Conservation (phyloP, 2,888 invertebrate genomes). For the Bombylius discolor region DNA sequence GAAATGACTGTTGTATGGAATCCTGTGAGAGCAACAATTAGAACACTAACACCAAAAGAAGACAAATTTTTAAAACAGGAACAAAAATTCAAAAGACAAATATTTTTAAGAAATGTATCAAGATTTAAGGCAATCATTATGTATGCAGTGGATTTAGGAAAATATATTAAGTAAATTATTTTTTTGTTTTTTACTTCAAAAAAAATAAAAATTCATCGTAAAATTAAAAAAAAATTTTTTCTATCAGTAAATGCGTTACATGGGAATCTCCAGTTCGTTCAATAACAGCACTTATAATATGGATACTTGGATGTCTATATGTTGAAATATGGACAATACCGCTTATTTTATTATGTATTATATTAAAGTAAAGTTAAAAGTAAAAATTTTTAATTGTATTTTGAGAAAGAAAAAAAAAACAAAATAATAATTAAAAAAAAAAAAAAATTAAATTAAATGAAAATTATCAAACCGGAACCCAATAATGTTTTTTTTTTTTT, state of each 20-base stretch:
- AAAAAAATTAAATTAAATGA: too few species aligned
- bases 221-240: neutral
- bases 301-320: constrained; percentile 81
- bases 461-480: too few species aligned
- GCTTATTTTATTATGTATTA: constrained; percentile 64
- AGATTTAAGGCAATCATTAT: constrained; percentile 80
- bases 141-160: constrained; percentile 77
- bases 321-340: constrained; percentile 96
- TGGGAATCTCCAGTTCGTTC: constrained; percentile 89
- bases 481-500: too few species aligned
- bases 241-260: constrained; percentile 77
- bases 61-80: constrained; percentile 91
- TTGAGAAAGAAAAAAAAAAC: too few species aligned
- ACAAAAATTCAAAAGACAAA: constrained; percentile 86
- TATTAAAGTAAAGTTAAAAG: constrained; percentile 41
- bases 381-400: too few species aligned
- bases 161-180: constrained; percentile 74
- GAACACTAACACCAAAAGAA: constrained; percentile 90
- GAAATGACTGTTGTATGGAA: constrained; percentile 92
- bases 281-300: constrained; percentile 67
- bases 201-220: neutral
- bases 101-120: constrained; percentile 88
- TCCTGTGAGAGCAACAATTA: constrained; percentile 75
- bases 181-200: neutral
- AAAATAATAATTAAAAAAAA: too few species aligned